Base-by-base conservation (phyloP, 2,113 vertebrate genomes). In the Toxotes chatareus region DNA sequence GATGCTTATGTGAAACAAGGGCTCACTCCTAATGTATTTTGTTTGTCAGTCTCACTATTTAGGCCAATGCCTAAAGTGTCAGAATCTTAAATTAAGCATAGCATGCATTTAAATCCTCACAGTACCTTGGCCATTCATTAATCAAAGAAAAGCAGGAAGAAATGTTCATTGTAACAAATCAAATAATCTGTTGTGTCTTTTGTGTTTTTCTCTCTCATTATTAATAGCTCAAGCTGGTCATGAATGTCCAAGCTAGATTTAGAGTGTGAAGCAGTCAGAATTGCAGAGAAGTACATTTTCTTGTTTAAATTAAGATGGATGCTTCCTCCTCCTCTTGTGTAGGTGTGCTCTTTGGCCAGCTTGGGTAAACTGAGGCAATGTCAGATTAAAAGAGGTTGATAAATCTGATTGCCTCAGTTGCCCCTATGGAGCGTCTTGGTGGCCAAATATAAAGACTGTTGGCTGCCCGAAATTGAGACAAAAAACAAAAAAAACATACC, bases 141-240 rank as follows among this genome's bases (percentile, higher is more conserved):
- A 46, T 60, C 1, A 40, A 42, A 64, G 27, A 4, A 34, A 47
- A 38, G 4, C 7, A 40, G 62, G 32, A n/a, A 57, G 34, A 60
- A 44, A n/a, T 36, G 36, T 19, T 21, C n/a, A 46, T 23, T 36
- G 3, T 27, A 5, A 27, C 11, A 53, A 76, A 44, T 4, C 1
- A 53, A 70, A 5, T 5, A 4, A 60, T 42, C n/a, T 19, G 12
- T 77, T n/a, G 31, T 36, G 17, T 68, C 40, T 74, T 82, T 27
- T 47, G 3, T 19, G 23, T 40, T 76, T 80, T 67, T 49, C 60
- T 79, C 38, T 80, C 8, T 40, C 38, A 40, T 27, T 27, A 27
- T 27, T 27, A 27, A 27, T 27, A 19, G 40, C 9, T 19, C 11
- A 51, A 64, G 53, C 42, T 34, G 14, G 47, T 46, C 21, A 17